Conservation (phyloP, 2,888 invertebrate genomes). For the Pristionchus arcanus region DNA sequence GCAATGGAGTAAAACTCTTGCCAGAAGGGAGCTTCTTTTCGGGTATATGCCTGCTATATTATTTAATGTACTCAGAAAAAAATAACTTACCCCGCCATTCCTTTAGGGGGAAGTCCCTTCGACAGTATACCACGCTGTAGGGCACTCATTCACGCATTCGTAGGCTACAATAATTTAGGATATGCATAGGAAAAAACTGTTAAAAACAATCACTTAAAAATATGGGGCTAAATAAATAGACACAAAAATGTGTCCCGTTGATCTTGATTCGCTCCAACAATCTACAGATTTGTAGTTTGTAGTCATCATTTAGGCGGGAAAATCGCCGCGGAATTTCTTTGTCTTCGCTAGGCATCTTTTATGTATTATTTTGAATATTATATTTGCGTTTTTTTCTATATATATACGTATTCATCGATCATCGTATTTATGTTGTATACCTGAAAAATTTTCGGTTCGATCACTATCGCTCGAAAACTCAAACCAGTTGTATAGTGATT, state of each 20-base stretch:
- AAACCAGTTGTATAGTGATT: no score
- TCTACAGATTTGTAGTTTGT: background rate
- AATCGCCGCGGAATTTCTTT: no score
- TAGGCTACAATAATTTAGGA: background rate
- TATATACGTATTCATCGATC: no score
- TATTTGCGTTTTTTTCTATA: background rate
- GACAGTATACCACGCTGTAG: constrained; percentile 44
- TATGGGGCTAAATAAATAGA: background rate
- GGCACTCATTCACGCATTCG: constrained; percentile 43
- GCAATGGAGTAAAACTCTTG: constrained; percentile 72
- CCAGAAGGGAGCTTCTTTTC: constrained; percentile 46
- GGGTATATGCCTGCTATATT: background rate
- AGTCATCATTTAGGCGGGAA: constrained; percentile 23
- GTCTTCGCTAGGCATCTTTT: no score
- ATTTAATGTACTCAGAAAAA: no score
- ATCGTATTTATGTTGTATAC: no score
- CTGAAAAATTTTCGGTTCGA: no score
- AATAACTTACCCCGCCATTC: constrained; percentile 14
- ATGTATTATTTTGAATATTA: no score
- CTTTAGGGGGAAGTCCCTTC: constrained; percentile 52
- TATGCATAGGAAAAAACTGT: background rate
- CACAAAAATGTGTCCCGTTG: background rate
- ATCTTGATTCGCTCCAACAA: background rate
- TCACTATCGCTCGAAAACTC: no score
- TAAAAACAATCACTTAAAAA: background rate